Conservation (phyloP, 2,797 vertebrate species). For the Steatocranus sp. region DNA sequence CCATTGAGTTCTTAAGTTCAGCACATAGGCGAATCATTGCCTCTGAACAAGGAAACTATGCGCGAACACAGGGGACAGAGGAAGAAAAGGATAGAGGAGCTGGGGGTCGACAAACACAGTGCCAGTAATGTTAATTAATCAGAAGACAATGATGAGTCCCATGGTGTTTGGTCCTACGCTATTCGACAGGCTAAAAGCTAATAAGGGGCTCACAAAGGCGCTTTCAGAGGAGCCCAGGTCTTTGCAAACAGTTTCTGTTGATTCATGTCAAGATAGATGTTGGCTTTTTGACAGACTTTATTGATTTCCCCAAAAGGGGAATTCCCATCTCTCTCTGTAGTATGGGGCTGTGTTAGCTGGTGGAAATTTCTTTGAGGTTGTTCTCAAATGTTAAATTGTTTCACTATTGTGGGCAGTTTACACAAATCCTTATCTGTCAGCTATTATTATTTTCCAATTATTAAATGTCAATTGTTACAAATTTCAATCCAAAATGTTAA, state of each 20-base stretch:
- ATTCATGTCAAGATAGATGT: slow-evolving; percentile 37
- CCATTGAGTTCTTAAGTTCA: slow-evolving; percentile 68
- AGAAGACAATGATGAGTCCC: slow-evolving; percentile 63
- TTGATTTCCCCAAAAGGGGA: slow-evolving; percentile 10
- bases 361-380: background rate
- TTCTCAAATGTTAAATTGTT: background rate
- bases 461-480: background rate
- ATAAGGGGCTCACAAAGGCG: slow-evolving; percentile 31
- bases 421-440: no score
- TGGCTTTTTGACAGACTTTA: background rate
- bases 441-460: background rate
- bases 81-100: slow-evolving; percentile 15
- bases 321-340: background rate
- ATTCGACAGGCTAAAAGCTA: slow-evolving; percentile 43
- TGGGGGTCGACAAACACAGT: slow-evolving; percentile 42
- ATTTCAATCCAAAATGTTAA: background rate
- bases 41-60: slow-evolving; percentile 22
- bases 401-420: background rate
- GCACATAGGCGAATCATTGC: slow-evolving; percentile 32
- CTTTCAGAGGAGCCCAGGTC: slow-evolving; percentile 9
- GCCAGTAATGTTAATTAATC: slow-evolving; percentile 64
- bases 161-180: background rate
- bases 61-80: slow-evolving; percentile 22
- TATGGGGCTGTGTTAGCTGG: background rate
- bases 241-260: slow-evolving; percentile 23